Evolutionary conservation across 1,140 invertebrate species (phyloP), one percentile per base, ranked within the genome.

Genomic region (Drosophila funebris): DNA sequence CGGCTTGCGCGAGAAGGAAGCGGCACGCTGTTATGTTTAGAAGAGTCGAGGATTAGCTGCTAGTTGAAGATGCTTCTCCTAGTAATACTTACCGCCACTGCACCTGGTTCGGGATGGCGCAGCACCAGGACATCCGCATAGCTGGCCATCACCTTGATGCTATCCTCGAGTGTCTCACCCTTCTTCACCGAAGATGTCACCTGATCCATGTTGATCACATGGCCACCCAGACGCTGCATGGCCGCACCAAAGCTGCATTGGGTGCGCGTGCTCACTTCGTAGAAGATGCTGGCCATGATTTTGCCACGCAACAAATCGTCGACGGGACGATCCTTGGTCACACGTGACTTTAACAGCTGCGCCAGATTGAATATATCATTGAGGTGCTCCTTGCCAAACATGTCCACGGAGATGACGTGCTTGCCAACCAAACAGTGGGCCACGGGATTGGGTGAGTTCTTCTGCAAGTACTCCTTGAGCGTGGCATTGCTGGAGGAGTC

Each of bases 221-320:
- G 94, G 0, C 98, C 99, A 14, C 98, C 99, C 11, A 99, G 94
- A 79, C 98, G 93, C 91, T 98, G 95, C 97, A 99, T 99, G 2
- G 99, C 99, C 1, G 97, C 96, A 3, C 96, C 94, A 93, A 99
- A 99, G 91, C 98, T 99, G 90, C 97, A 98, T 83, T 95, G 96
- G 0, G 99, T 99, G 73, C 99, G 94, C 0, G 99, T 99, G 83
- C 97, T 99, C 0, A 96, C 97, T 94, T 99, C 99, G 92, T 98
- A 99, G 92, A 99, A 99, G 85, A 99, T 95, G 0, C 96, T 97
- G 11, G 97, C 96, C 96, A 99, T 96, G 0, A 99, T 94, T 93
- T 98, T 98, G 39, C 98, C 98, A 93, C 96, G 96, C 24, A 99
- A 92, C 73, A 99, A 95, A 81, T 98, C 96, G 92, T 98, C 96